Evolutionary conservation across 2,888 invertebrate species (phyloP).

Genomic region (Saturnia pavonia): DNA sequence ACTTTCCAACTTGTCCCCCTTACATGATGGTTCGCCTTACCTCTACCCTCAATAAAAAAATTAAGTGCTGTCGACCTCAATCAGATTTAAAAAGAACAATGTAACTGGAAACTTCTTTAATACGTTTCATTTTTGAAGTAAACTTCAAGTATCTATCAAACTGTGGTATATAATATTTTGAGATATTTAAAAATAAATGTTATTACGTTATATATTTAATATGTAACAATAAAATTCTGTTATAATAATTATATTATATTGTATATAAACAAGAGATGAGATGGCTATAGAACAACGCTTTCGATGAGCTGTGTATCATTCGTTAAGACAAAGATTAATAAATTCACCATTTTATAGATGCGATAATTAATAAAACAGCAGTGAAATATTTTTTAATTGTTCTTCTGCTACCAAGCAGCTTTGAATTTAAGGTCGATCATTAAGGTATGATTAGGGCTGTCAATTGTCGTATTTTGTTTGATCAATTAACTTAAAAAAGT

Average conservation of each 20-base stretch:
- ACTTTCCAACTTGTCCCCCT: no score
- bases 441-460: no score
- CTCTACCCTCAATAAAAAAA: background rate
- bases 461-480: no score
- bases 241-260: background rate
- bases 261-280: background rate
- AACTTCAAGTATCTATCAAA: background rate
- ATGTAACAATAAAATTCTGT: background rate
- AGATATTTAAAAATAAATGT: background rate
- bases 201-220: background rate
- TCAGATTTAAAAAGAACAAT: background rate
- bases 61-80: no score
- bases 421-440: no score
- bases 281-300: background rate
- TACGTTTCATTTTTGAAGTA: background rate
- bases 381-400: background rate
- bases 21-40: no score
- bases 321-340: no score
- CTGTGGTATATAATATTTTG: background rate
- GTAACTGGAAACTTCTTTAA: background rate
- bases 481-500: no score
- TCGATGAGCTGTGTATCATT: background rate
- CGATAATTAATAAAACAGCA: background rate
- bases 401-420: background rate
- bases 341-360: background rate